Conservation (phyloP, 2,888 invertebrate genomes). For the Nesidiocoris tenuis region DNA sequence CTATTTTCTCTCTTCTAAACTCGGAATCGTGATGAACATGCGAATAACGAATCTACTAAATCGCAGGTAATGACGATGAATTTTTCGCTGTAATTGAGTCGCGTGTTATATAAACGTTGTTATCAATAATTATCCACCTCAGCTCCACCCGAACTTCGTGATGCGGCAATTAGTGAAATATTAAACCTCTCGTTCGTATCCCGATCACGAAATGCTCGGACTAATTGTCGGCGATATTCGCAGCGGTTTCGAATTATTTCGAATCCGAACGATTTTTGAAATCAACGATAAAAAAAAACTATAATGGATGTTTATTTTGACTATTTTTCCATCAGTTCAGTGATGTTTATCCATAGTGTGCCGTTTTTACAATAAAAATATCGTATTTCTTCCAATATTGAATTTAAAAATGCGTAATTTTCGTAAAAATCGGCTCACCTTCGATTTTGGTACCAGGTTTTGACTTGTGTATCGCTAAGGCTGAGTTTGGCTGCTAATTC, state of each 20-base stretch:
- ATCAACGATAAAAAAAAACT: too few relatives aligned
- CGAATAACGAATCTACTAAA: neutral
- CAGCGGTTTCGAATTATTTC: too few relatives aligned
- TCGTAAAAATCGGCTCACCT: too few relatives aligned
- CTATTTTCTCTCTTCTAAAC: too few relatives aligned
- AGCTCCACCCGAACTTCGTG: neutral
- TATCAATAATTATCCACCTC: neutral
- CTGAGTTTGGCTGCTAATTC: constrained; percentile 94
- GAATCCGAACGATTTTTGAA: too few relatives aligned
- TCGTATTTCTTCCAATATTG: too few relatives aligned
- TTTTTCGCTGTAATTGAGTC: neutral
- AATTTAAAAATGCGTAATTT: too few relatives aligned
- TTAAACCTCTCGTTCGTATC: neutral
- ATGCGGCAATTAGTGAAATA: neutral
- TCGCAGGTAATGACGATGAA: neutral
- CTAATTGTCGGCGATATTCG: too few relatives aligned
- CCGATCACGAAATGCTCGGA: neutral
- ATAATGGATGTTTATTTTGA: too few relatives aligned
- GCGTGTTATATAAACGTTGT: neutral
- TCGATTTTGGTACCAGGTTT: constrained; percentile 95
- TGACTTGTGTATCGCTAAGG: constrained; percentile 98
- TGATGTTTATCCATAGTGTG: neutral
- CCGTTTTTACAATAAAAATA: too few relatives aligned
- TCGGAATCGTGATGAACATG: neutral
- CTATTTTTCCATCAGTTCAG: neutral